Evolutionary conservation across 2,113 vertebrate genomes (phyloP), one percentile per base, ranked within the genome.

Genomic region (Cryptotis parvus): DNA sequence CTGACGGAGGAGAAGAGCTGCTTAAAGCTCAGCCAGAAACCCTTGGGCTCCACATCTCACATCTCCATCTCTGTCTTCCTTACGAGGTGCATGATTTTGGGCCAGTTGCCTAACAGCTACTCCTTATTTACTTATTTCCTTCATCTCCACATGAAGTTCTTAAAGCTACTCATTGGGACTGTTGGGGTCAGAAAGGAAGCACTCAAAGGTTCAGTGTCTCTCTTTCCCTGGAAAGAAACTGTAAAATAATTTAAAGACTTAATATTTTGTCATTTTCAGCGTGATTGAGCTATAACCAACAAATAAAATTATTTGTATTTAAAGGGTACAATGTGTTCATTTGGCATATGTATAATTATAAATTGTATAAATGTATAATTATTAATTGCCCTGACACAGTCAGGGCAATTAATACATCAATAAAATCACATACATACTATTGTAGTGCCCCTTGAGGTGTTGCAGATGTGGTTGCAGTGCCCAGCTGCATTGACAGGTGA

Each of bases 381-480:
- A 27, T 39, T 27, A 82, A 92, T 70, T 58, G 84, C n/a, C 76
- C 87, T 37, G 75, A 45, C 70, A 76, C 84, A 52, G 65, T 72
- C 72, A 22, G 43, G 63, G 61, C 77, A 58, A 68, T 82, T 75
- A 72, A 65, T 20, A 37, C 3, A 55, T 58, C 6, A 3, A 24
- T 72, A 16, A 65, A 41, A 65, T 84, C 39, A 70, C 49, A 37
- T 61, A 45, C n/a, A n/a, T n/a, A n/a, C n/a, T n/a, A n/a, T n/a
- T n/a, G n/a, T n/a, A n/a, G n/a, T n/a, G n/a, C n/a, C n/a, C n/a
- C n/a, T n/a, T n/a, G n/a, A n/a, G n/a, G n/a, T n/a, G n/a, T n/a
- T n/a, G n/a, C n/a, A n/a, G n/a, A n/a, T n/a, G n/a, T n/a, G n/a
- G n/a, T n/a, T n/a, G n/a, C n/a, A n/a, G n/a, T n/a, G n/a, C n/a